These are phyloP conservation scores for Cremastobaeus sp. DNA, from an alignment of 2,888 invertebrate genomes.

Conservation along the genomic window DNA sequence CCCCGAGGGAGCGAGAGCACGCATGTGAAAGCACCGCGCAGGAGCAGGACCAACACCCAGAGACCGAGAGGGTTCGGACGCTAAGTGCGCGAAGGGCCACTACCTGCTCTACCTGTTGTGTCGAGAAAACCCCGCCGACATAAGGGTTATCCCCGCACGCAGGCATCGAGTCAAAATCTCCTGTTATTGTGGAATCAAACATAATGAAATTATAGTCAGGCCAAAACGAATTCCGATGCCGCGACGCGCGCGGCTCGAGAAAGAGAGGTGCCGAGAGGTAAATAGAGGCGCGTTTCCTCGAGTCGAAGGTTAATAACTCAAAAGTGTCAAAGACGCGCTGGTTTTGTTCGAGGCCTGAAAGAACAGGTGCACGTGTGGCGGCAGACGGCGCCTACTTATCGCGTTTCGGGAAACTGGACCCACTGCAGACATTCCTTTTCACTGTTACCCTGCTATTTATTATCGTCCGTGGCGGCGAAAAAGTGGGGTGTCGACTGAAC, in stretches of 20 bases:
- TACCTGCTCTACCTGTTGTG: slow-evolving; percentile 77
- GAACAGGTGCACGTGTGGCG: slow-evolving; percentile 63
- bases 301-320: too few relatives aligned
- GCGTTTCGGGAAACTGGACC: slow-evolving; percentile 70
- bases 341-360: slow-evolving; percentile 12
- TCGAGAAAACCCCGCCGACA: slow-evolving; percentile 55
- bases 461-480: slow-evolving; percentile 7
- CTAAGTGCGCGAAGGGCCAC: slow-evolving; percentile 53
- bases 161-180: too few relatives aligned
- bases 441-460: too few relatives aligned
- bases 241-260: too few relatives aligned
- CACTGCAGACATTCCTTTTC: slow-evolving; percentile 64
- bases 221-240: too few relatives aligned
- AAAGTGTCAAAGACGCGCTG: slow-evolving; percentile 22
- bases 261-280: too few relatives aligned
- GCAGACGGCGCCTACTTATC: slow-evolving; percentile 63
- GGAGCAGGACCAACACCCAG: slow-evolving; percentile 8
- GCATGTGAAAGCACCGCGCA: background rate
- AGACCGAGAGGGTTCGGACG: slow-evolving; percentile 32
- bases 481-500: too few relatives aligned
- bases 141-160: slow-evolving; percentile 53
- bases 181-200: too few relatives aligned
- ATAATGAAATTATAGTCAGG: too few relatives aligned
- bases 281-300: too few relatives aligned
- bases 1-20: slow-evolving; percentile 23